Evolutionary conservation across 2,797 vertebrate species (phyloP).

Genomic region (Lacerta viridis): DNA sequence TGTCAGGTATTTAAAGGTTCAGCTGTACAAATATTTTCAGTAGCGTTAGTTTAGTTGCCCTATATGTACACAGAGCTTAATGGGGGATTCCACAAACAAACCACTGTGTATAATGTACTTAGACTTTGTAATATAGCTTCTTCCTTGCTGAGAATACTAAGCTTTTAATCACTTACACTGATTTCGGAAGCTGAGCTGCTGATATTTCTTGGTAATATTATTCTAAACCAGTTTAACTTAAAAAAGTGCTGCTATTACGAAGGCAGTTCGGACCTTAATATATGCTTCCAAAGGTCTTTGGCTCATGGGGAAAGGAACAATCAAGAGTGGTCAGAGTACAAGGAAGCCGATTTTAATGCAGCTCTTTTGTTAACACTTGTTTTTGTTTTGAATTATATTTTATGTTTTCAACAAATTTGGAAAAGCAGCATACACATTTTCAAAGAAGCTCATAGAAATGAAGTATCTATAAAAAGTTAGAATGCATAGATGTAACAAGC

Average conservation of each 20-base stretch:
- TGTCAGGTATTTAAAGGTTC: not conserved
- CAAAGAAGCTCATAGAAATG: not conserved
- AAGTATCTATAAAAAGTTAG: not conserved
- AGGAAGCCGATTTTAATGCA: not conserved
- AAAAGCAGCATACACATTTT: not conserved
- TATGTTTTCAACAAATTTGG: not conserved
- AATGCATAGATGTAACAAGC: not conserved
- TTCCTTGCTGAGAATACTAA: constrained; percentile 39
- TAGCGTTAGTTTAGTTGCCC: not conserved
- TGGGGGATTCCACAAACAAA: not conserved
- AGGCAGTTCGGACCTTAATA: not conserved
- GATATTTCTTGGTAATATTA: constrained; percentile 11
- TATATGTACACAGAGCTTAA: not conserved
- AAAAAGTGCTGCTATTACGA: not conserved
- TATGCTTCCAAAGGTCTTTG: not conserved
- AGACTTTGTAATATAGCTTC: not conserved
- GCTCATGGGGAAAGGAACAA: not conserved
- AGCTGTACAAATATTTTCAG: constrained; percentile 1
- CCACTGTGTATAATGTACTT: constrained; percentile 10
- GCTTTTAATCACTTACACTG: constrained; percentile 34
- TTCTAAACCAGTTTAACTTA: constrained; percentile 20
- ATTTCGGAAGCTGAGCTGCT: constrained; percentile 24
- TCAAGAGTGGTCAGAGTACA: not conserved
- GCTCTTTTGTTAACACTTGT: not conserved
- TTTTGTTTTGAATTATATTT: not conserved